These are phyloP conservation scores for Darevskia mixta DNA, from an alignment of 2,797 vertebrate species.

Conservation along the genomic window DNA sequence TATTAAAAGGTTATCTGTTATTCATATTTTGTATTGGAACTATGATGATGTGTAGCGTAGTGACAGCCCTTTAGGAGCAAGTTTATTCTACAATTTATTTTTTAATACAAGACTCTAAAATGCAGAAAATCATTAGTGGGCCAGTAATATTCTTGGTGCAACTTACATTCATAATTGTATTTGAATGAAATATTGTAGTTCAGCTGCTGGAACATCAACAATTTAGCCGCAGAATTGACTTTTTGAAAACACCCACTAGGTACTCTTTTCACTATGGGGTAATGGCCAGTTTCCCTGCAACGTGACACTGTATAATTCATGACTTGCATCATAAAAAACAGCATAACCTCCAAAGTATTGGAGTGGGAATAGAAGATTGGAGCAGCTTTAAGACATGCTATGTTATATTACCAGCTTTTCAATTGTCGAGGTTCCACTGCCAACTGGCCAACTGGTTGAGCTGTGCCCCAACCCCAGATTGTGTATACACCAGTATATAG, in stretches of 20 bases:
- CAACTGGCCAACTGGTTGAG: background rate
- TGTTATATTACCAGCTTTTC: background rate
- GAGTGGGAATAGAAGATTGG: background rate
- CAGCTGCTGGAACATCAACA: background rate
- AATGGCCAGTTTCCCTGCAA: background rate
- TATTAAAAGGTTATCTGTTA: background rate
- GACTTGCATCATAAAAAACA: background rate
- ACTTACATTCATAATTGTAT: constrained; percentile 34
- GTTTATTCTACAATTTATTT: background rate
- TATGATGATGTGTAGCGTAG: background rate
- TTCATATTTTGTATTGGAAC: background rate
- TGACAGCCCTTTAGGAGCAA: background rate
- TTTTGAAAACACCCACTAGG: no score
- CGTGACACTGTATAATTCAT: background rate
- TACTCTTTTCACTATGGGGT: background rate
- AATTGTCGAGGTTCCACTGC: background rate
- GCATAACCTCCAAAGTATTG: background rate
- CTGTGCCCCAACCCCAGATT: background rate
- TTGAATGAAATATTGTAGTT: constrained; percentile 26
- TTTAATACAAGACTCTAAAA: background rate
- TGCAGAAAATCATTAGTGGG: background rate
- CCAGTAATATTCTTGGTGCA: background rate
- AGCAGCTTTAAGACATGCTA: no score
- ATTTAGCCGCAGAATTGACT: background rate
- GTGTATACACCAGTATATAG: background rate